A percentile compares a stretch with the other conserved stretches of the same genome.
These are phyloP conservation scores for Apotomis capreana DNA, from an alignment of 2,888 invertebrate species.

Conservation along the genomic window DNA sequence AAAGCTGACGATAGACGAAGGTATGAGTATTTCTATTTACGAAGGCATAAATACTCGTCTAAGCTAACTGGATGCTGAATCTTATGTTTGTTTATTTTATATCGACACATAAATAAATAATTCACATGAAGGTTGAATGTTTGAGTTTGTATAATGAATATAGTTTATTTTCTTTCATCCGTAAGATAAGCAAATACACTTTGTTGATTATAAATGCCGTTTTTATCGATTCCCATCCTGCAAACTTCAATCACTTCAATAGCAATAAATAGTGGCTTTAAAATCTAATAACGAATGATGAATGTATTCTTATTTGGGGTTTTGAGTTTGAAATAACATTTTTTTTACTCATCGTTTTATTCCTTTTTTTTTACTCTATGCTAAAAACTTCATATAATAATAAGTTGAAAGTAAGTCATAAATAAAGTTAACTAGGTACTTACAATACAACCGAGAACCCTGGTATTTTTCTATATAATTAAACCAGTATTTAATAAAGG, in stretches of 20 bases:
- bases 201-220: slow-evolving; percentile 17
- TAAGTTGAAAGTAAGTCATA: too few relatives aligned
- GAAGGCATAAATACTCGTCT: not conserved
- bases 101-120: too few relatives aligned
- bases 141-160: not conserved
- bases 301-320: not conserved
- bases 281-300: not conserved
- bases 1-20: slow-evolving; percentile 6
- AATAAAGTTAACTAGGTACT: too few relatives aligned
- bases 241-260: slow-evolving; percentile 6
- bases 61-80: not conserved
- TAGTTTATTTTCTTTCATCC: slow-evolving; percentile 28
- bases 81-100: not conserved
- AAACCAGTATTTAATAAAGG: too few relatives aligned
- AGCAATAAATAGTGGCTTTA: not conserved
- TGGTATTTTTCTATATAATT: too few relatives aligned
- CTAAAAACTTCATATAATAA: too few relatives aligned
- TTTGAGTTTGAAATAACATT: not conserved
- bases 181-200: slow-evolving; percentile 16
- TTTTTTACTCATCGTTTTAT: not conserved
- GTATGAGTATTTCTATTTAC: not conserved
- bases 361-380: not conserved
- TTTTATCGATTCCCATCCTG: slow-evolving; percentile 26
- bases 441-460: too few relatives aligned
- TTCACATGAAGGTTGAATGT: not conserved